Evolutionary conservation across 2,113 vertebrate genomes (phyloP).

Genomic region (Typhlomys cinereus): DNA sequence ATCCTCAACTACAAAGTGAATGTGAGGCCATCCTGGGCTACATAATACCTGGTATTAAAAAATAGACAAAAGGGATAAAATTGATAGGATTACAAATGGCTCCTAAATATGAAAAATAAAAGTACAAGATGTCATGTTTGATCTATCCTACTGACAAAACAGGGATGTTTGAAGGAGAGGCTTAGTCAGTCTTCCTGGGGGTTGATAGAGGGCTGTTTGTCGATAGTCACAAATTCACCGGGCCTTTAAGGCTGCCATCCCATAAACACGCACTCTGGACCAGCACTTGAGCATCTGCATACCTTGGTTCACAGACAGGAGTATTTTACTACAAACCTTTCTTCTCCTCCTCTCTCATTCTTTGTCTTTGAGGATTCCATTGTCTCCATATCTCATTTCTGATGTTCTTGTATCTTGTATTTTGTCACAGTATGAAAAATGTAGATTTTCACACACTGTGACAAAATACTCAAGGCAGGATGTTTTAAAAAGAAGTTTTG

Average conservation of each 20-base stretch:
- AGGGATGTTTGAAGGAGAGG: rapidly evolving
- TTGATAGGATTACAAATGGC: background rate
- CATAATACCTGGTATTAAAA: too few species aligned
- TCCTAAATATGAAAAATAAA: background rate
- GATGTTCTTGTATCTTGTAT: background rate
- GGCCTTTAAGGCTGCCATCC: background rate
- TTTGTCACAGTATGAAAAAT: too few species aligned
- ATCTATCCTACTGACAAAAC: too few species aligned
- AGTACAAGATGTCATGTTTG: background rate
- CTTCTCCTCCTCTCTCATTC: background rate
- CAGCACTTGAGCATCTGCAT: too few species aligned
- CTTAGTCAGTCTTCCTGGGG: background rate
- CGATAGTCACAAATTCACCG: background rate
- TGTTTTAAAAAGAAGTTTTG: background rate
- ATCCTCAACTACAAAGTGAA: too few species aligned
- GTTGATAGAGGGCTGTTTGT: background rate
- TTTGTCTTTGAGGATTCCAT: rapidly evolving
- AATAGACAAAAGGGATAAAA: background rate
- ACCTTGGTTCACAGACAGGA: background rate
- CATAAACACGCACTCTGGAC: background rate
- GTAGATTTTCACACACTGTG: background rate
- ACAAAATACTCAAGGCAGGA: background rate
- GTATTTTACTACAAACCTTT: background rate
- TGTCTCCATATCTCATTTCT: background rate
- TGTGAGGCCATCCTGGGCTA: too few species aligned